phyloP scores from a whole-genome alignment of 2,888 invertebrate genomes.

The Ganaspis brasiliensis region DNA sequence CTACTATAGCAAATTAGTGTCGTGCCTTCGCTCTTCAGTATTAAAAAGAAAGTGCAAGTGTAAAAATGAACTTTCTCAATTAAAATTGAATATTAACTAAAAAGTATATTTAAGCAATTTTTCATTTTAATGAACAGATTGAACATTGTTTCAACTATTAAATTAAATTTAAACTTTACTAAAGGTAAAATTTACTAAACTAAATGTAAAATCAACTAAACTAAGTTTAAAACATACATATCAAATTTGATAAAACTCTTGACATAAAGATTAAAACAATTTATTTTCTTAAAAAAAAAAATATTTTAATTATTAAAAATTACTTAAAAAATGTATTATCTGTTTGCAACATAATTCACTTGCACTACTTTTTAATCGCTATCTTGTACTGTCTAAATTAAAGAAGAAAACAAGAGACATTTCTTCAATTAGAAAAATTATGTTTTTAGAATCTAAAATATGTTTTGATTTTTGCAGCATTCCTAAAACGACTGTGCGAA shows the following conservation, averaged over 20 bases:
- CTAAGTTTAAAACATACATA: too few species aligned
- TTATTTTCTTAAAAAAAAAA: not conserved
- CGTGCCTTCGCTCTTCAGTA: constrained; percentile 17
- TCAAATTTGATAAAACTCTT: too few species aligned
- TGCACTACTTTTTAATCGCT: constrained; percentile 25
- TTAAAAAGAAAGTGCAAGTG: constrained; percentile 8
- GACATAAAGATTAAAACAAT: too few species aligned
- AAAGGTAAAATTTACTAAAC: too few species aligned
- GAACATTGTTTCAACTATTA: too few species aligned
- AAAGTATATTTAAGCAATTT: not conserved
- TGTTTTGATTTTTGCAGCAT: constrained; percentile 78
- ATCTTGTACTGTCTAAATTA: constrained; percentile 28
- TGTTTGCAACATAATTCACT: not conserved
- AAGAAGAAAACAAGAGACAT: constrained; percentile 7
- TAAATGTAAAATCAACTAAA: too few species aligned
- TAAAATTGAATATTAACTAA: too few species aligned
- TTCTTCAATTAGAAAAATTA: not conserved
- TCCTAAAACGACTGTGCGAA: constrained; percentile 93
- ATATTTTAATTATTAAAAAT: not conserved
- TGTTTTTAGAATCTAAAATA: not conserved
- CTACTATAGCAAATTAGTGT: constrained; percentile 4
- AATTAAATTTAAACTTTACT: too few species aligned
- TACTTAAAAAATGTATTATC: not conserved
- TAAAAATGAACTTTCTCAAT: not conserved
- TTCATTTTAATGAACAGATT: too few species aligned